phyloP scores from a whole-genome alignment of 1,140 invertebrate genomes.

The Vanessa atalanta region DNA sequence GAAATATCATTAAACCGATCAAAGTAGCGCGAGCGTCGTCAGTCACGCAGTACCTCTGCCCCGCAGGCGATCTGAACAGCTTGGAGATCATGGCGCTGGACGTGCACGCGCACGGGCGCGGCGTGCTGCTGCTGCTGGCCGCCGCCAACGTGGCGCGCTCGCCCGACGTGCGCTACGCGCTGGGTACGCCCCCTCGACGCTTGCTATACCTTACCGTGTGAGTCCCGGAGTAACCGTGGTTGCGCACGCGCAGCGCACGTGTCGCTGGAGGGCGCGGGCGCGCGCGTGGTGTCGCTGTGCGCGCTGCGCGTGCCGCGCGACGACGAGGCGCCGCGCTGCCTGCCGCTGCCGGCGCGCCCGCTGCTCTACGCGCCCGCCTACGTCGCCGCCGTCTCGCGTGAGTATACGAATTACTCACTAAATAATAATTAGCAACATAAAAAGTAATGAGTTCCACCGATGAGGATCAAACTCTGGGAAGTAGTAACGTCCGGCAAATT shows the following conservation, averaged over 20 bases:
- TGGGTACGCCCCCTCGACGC: too few relatives aligned
- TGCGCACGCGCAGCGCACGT: background rate
- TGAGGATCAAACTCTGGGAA: too few relatives aligned
- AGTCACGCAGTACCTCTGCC: background rate
- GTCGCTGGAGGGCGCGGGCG: slow-evolving; percentile 33
- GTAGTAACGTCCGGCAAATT: too few relatives aligned
- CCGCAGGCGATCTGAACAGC: slow-evolving; percentile 56
- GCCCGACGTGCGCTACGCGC: slow-evolving; percentile 80
- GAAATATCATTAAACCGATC: too few relatives aligned
- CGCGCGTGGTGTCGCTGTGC: slow-evolving; percentile 55
- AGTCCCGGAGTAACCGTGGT: too few relatives aligned
- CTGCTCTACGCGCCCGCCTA: slow-evolving; percentile 54
- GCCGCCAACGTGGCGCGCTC: slow-evolving; percentile 85
- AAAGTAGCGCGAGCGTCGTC: background rate
- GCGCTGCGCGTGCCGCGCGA: slow-evolving; percentile 47
- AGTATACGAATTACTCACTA: background rate
- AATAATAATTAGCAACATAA: too few relatives aligned
- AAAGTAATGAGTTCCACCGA: too few relatives aligned
- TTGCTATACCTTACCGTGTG: too few relatives aligned
- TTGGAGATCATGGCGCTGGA: slow-evolving; percentile 62
- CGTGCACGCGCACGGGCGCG: slow-evolving; percentile 80
- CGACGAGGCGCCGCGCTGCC: slow-evolving; percentile 47
- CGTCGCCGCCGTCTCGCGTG: slow-evolving; percentile 50
- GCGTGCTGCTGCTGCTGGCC: slow-evolving; percentile 87
- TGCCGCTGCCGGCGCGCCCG: slow-evolving; percentile 46